Percentiles rank a stretch among this genome's conserved stretches.
Conservation (phyloP, 2,797 vertebrate species). For the Phrynocephalus guinanensis region DNA sequence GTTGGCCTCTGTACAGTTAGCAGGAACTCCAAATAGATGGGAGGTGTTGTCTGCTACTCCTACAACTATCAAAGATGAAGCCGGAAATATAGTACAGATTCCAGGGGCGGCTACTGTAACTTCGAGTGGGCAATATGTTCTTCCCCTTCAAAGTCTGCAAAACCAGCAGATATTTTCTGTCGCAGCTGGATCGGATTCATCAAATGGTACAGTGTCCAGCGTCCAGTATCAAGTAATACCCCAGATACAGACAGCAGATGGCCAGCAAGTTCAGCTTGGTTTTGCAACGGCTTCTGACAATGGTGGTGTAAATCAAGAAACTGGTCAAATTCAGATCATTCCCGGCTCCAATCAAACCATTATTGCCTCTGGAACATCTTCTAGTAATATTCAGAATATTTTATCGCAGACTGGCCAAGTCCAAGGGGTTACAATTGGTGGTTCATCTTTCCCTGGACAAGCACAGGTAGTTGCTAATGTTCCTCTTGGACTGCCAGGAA, state of each 20-base stretch:
- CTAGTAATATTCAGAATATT: slow-evolving; percentile 93
- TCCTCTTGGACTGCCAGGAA: slow-evolving; percentile 96
- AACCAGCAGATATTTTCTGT: slow-evolving; percentile 97
- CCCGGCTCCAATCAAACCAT: slow-evolving; percentile 92
- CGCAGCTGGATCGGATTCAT: slow-evolving; percentile 91
- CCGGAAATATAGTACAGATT: slow-evolving; percentile 95
- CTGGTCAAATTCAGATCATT: slow-evolving; percentile 97
- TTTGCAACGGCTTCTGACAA: slow-evolving; percentile 92
- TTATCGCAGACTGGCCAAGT: slow-evolving; percentile 94
- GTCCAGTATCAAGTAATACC: slow-evolving; percentile 99
- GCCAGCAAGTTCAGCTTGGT: slow-evolving; percentile 92
- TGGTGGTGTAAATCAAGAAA: slow-evolving; percentile 92
- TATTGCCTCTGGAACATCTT: slow-evolving; percentile 86
- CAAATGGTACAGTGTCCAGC: slow-evolving; percentile 94
- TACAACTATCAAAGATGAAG: slow-evolving; percentile 91
- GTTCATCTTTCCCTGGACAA: slow-evolving; percentile 94
- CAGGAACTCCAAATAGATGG: slow-evolving; percentile 93
- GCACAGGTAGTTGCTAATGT: slow-evolving; percentile 97
- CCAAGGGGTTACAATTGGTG: slow-evolving; percentile 94
- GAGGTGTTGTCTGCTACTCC: slow-evolving; percentile 90
- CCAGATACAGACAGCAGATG: slow-evolving; percentile 96
- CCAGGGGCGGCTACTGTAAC: slow-evolving; percentile 92
- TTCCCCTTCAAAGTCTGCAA: slow-evolving; percentile 97
- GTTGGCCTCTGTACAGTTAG: slow-evolving; percentile 89
- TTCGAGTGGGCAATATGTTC: slow-evolving; percentile 97